Evolutionary conservation across 1,140 invertebrate species (phyloP).

Genomic region (Nomia melanderi): DNA sequence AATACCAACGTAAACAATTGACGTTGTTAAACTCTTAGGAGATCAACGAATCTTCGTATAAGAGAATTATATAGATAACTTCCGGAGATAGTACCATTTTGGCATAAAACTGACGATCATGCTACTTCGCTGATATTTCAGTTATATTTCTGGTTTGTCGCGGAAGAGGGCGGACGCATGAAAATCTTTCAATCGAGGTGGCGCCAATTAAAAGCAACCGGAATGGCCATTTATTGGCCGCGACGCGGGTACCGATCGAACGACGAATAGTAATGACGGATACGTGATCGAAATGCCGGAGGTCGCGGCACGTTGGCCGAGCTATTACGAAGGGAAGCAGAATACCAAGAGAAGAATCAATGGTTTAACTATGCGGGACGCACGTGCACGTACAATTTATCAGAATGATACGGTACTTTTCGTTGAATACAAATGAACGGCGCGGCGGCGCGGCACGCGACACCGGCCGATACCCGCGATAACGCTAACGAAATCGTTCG

Average conservation of each 20-base stretch:
- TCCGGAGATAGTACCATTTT: too few relatives aligned
- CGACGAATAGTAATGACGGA: conserved; percentile 49
- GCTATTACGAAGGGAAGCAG: conserved; percentile 30
- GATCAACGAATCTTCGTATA: too few relatives aligned
- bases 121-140: too few relatives aligned
- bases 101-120: too few relatives aligned
- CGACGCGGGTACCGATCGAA: neutral
- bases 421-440: conserved; percentile 52
- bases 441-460: conserved; percentile 36
- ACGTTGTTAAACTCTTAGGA: too few relatives aligned
- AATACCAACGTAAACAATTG: too few relatives aligned
- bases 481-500: conserved; percentile 10
- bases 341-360: conserved; percentile 46
- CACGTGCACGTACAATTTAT: conserved; percentile 56
- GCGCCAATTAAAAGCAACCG: conserved; percentile 27
- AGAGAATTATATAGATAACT: too few relatives aligned
- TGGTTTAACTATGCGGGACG: conserved; percentile 47
- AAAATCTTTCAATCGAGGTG: neutral
- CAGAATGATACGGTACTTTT: conserved; percentile 52
- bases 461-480: neutral
- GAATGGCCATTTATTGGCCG: conserved; percentile 17
- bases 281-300: conserved; percentile 42
- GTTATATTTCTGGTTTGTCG: too few relatives aligned
- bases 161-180: too few relatives aligned
- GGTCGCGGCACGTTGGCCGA: neutral